Evolutionary conservation across 1,140 invertebrate genomes (phyloP).

Genomic region (Lethocerus indicus): DNA sequence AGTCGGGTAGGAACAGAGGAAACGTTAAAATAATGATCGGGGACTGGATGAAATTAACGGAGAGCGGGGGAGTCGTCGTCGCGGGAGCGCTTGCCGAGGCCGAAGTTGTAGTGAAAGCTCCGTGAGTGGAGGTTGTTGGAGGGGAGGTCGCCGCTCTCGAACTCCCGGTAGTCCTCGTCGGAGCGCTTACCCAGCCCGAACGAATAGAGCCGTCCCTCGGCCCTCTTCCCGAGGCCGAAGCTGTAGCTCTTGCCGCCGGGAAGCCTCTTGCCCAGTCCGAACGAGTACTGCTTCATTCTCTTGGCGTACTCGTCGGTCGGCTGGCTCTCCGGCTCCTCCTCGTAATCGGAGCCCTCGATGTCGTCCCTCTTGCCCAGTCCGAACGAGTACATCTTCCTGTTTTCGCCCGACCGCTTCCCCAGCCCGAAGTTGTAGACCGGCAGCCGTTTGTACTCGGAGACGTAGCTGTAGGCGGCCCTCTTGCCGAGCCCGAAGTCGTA

Average conservation of each 20-base stretch:
- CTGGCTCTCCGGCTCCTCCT: conserved; percentile 17
- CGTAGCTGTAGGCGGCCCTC: conserved; percentile 39
- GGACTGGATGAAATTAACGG: no score
- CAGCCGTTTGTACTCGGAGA: conserved; percentile 42
- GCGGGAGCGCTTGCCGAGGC: conserved; percentile 10
- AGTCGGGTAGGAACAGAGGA: no score
- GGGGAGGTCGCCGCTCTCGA: conserved; percentile 15
- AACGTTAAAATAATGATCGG: no score
- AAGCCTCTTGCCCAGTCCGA: conserved; percentile 25
- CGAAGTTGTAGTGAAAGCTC: conserved; percentile 23
- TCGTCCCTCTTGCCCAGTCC: conserved; percentile 22
- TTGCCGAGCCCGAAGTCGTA: conserved; percentile 29
- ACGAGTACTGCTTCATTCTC: conserved; percentile 21
- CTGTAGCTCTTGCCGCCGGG: conserved; percentile 18
- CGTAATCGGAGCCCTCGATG: conserved; percentile 17
- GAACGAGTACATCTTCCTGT: conserved; percentile 25
- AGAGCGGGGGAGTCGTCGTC: no score
- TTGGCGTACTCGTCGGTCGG: conserved; percentile 16
- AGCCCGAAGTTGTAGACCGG: conserved; percentile 47
- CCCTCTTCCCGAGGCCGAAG: conserved; percentile 21
- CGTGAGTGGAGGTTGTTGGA: conserved; percentile 15
- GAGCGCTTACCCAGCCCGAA: conserved; percentile 43
- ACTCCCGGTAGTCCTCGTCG: conserved; percentile 15
- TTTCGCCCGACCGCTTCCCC: conserved; percentile 30
- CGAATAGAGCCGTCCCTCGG: conserved; percentile 5